Conservation (phyloP, 2,113 vertebrate genomes). For the Erythrocercus mccallii region DNA sequence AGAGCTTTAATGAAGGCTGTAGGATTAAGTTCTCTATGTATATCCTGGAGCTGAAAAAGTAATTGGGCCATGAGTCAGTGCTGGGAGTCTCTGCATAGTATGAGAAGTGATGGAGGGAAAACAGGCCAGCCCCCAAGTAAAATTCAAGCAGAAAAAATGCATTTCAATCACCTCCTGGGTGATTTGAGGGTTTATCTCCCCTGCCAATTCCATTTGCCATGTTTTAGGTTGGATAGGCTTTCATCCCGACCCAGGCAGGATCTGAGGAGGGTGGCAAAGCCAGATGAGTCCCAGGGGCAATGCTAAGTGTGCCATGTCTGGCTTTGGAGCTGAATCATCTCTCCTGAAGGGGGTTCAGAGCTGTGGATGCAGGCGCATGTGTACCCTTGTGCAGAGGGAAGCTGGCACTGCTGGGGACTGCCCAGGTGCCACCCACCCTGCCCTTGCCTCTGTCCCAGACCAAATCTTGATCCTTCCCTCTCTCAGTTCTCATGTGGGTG, state of each 20-base stretch:
- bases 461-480: neutral
- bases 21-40: neutral
- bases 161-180: neutral
- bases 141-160: neutral
- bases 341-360: neutral
- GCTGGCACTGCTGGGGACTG: neutral
- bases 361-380: neutral
- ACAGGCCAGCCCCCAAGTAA: neutral
- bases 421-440: neutral
- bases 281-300: neutral
- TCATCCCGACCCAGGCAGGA: neutral
- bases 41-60: neutral
- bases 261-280: neutral
- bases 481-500: neutral
- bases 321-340: neutral
- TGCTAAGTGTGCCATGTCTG: neutral
- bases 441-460: neutral
- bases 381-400: neutral
- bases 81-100: neutral
- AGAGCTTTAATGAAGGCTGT: neutral
- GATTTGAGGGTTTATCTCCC: neutral
- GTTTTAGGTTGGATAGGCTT: neutral
- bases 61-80: neutral
- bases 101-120: neutral
- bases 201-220: rapidly evolving